Evolutionary conservation across 2,797 vertebrate genomes (phyloP).

Genomic region (Taenioides sp.): DNA sequence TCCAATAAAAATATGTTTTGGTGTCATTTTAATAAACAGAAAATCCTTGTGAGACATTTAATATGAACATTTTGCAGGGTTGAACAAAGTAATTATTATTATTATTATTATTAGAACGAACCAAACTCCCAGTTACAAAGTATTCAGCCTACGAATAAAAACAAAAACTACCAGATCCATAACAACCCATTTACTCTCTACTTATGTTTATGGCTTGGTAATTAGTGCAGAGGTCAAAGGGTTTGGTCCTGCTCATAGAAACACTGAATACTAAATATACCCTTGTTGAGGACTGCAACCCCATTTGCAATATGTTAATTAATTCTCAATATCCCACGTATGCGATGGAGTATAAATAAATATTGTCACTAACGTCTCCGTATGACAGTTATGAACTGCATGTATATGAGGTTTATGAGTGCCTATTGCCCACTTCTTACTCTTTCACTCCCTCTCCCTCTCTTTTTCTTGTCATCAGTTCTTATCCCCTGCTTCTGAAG

Average conservation of each 20-base stretch:
- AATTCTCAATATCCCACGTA: neutral
- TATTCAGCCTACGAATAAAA: neutral
- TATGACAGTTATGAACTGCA: slow-evolving; percentile 36
- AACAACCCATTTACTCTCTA: neutral
- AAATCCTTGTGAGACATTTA: neutral
- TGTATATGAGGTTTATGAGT: slow-evolving; percentile 28
- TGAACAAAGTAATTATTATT: neutral
- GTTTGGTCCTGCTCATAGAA: slow-evolving; percentile 1
- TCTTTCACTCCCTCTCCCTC: slow-evolving; percentile 32
- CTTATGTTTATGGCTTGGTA: neutral
- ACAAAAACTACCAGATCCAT: neutral
- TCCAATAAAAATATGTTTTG: neutral
- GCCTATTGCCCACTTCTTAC: slow-evolving; percentile 48
- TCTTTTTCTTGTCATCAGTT: slow-evolving; percentile 57
- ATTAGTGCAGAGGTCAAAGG: neutral
- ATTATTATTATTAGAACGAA: too few species aligned
- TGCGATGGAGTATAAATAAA: slow-evolving; percentile 33
- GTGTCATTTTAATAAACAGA: neutral
- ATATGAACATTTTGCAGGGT: neutral
- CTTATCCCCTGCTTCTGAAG: slow-evolving; percentile 57
- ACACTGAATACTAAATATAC: neutral
- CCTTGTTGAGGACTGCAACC: neutral
- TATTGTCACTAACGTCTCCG: slow-evolving; percentile 42
- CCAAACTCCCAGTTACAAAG: neutral
- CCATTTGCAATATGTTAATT: slow-evolving; percentile 1